A percentile compares a stretch with the other conserved stretches of the same genome.
These are phyloP conservation scores for Graptemys geographica DNA, from an alignment of 2,797 vertebrate species.

Conservation along the genomic window DNA sequence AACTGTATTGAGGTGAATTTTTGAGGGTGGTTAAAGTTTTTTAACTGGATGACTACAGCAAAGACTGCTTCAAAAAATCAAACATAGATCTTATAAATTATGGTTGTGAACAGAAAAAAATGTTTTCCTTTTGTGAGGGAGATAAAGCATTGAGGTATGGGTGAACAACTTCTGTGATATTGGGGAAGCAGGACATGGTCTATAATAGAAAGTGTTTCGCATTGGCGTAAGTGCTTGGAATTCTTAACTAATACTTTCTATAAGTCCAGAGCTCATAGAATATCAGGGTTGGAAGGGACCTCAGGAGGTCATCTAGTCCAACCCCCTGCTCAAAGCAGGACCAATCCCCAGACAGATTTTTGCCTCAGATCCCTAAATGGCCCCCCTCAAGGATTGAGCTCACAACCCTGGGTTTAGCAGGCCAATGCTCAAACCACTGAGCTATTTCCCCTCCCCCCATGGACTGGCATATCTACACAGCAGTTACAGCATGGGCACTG, in stretches of 20 bases:
- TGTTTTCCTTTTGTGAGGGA: background rate
- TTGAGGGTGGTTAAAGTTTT: conserved; percentile 63
- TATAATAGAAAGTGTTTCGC: background rate
- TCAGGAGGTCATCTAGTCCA: too few relatives aligned
- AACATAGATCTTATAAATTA: background rate
- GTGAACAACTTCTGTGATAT: fast-evolving
- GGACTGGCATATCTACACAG: background rate
- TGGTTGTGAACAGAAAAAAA: background rate
- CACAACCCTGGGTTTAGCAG: too few relatives aligned
- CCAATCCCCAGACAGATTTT: too few relatives aligned
- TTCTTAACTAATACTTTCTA: background rate
- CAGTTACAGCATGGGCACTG: background rate
- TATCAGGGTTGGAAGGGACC: too few relatives aligned
- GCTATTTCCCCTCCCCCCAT: fast-evolving
- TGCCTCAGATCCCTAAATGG: too few relatives aligned
- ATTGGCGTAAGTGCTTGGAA: fast-evolving
- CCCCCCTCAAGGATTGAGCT: too few relatives aligned
- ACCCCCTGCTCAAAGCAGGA: too few relatives aligned
- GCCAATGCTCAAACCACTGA: too few relatives aligned
- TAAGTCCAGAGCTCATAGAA: too few relatives aligned
- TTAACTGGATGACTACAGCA: conserved; percentile 59
- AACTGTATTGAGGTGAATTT: conserved; percentile 33
- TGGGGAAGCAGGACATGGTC: background rate
- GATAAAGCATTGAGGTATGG: background rate
- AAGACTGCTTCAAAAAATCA: background rate